Evolutionary conservation across 2,888 invertebrate genomes (phyloP).

Genomic region (Philereme vetulata): DNA sequence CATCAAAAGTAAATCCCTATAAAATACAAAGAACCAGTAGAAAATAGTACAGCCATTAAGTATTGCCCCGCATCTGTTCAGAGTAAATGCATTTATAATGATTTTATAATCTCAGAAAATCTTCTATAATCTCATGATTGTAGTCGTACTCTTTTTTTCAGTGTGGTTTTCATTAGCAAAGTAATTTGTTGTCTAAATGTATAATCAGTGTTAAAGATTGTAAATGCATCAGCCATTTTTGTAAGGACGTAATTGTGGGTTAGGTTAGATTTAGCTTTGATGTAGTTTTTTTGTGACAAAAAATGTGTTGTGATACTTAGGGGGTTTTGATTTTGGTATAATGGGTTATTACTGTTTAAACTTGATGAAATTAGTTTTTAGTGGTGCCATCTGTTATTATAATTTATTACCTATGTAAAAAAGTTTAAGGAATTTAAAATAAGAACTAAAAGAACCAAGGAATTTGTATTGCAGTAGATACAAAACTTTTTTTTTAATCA

Average conservation of each 20-base stretch:
- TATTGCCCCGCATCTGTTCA: conserved; percentile 62
- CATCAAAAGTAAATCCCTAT: conserved; percentile 11
- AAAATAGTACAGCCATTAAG: conserved; percentile 58
- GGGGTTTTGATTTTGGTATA: conserved; percentile 13
- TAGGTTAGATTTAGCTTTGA: conserved; percentile 40
- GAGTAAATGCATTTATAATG: conserved; percentile 80
- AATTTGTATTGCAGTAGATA: no score
- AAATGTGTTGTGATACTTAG: conserved; percentile 15
- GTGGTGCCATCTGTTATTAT: not conserved
- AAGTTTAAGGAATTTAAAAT: no score
- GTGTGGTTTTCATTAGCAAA: conserved; percentile 74
- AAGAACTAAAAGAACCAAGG: no score
- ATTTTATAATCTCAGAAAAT: conserved; percentile 65
- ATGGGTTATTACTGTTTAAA: not conserved
- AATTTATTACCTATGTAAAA: no score
- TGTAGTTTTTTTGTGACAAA: conserved; percentile 31
- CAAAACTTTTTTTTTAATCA: no score
- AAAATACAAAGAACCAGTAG: conserved; percentile 20
- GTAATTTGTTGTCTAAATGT: conserved; percentile 60
- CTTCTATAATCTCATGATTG: conserved; percentile 78
- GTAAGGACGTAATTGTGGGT: conserved; percentile 71
- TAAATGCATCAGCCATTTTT: conserved; percentile 59
- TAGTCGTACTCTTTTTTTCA: conserved; percentile 74
- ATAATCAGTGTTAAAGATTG: conserved; percentile 64
- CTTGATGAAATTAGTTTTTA: not conserved